Evolutionary conservation across 2,888 invertebrate species (phyloP).

Genomic region (Synanthedon formicaeformis): DNA sequence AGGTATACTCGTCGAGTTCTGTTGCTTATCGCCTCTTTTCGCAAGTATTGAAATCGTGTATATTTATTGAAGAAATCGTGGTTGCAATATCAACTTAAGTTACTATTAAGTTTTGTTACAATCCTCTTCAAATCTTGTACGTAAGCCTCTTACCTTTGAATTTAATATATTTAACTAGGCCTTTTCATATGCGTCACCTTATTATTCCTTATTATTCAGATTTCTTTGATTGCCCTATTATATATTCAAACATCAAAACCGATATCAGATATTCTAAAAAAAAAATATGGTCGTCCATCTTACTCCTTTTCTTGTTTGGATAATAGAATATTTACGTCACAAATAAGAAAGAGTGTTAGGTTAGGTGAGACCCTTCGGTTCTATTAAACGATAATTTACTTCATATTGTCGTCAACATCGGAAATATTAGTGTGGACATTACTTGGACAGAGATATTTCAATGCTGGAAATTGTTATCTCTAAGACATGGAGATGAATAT

Average conservation of each 20-base stretch:
- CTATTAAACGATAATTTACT: conserved; percentile 49
- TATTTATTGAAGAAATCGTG: too few relatives aligned
- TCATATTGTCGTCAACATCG: conserved; percentile 42
- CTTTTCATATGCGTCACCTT: too few relatives aligned
- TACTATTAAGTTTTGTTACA: too few relatives aligned
- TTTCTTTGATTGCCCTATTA: too few relatives aligned
- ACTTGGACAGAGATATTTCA: not conserved
- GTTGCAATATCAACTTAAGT: too few relatives aligned
- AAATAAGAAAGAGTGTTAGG: conserved; percentile 12
- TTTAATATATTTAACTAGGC: not conserved
- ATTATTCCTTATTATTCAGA: too few relatives aligned
- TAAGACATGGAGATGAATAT: too few relatives aligned
- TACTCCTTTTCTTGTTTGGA: conserved; percentile 1
- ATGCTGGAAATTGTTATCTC: too few relatives aligned
- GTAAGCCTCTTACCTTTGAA: conserved; percentile 2
- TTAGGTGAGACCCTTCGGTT: conserved; percentile 10
- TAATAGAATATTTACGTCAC: conserved; percentile 12
- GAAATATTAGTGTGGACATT: conserved; percentile 14
- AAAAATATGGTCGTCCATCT: conserved; percentile 2
- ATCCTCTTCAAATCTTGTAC: not conserved
- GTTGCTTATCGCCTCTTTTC: too few relatives aligned
- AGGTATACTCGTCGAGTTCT: too few relatives aligned
- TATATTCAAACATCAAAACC: too few relatives aligned
- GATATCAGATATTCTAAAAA: not conserved
- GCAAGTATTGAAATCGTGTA: too few relatives aligned